Conservation (phyloP, 1,140 invertebrate genomes). For the Sitobion miscanthi region DNA sequence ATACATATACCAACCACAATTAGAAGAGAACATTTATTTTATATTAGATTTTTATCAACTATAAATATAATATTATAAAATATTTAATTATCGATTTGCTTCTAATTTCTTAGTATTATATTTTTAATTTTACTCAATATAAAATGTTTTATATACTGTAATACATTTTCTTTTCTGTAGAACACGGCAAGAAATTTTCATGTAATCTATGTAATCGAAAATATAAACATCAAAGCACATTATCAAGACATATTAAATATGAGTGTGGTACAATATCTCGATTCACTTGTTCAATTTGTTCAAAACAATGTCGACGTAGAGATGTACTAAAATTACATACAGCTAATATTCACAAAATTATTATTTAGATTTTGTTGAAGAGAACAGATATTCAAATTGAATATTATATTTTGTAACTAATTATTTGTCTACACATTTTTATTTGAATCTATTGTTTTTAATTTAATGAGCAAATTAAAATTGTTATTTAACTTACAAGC, state of each 20-base stretch:
- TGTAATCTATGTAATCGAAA: slow-evolving; percentile 55
- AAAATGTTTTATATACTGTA: background rate
- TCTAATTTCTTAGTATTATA: background rate
- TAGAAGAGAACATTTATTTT: too few relatives aligned
- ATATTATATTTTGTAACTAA: background rate
- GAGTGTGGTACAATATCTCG: slow-evolving; percentile 65
- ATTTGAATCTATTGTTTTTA: background rate
- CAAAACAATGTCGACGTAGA: slow-evolving; percentile 62
- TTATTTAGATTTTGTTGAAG: background rate
- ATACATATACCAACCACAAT: too few relatives aligned
- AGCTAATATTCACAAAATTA: background rate
- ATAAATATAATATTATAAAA: background rate
- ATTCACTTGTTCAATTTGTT: slow-evolving; percentile 78
- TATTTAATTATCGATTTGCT: background rate
- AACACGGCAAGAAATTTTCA: background rate
- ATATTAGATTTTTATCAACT: background rate
- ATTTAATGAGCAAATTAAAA: background rate
- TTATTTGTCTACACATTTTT: background rate
- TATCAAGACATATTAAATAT: slow-evolving; percentile 57
- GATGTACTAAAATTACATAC: slow-evolving; percentile 60
- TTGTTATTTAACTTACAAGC: background rate
- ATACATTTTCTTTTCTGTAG: background rate
- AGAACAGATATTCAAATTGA: background rate
- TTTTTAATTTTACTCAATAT: background rate
- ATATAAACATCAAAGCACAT: slow-evolving; percentile 53